A percentile compares a stretch with the other conserved stretches of the same genome.
phyloP scores from a whole-genome alignment of 2,797 vertebrate species.

The Pachyuromys duprasi region DNA sequence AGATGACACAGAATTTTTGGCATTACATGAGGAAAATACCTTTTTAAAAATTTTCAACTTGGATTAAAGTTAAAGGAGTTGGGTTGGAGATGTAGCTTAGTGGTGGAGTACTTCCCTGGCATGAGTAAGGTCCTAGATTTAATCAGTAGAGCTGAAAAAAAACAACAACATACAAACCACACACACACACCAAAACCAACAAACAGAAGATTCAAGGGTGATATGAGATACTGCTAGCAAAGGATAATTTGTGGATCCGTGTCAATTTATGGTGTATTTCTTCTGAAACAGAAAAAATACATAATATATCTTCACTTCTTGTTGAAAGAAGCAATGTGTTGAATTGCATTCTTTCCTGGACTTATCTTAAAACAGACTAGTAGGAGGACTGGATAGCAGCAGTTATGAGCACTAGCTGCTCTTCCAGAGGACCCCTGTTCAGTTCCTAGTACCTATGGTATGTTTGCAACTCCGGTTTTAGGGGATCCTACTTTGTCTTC shows the following conservation, averaged over 20 bases:
- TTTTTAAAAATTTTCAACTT: conserved; percentile 34
- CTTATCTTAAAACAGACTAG: conserved; percentile 32
- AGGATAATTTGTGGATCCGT: neutral
- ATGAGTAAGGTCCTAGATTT: neutral
- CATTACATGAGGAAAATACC: neutral
- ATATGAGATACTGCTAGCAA: neutral
- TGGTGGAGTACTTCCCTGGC: neutral
- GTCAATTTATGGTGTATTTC: neutral
- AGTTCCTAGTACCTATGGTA: neutral
- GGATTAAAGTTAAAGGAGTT: neutral
- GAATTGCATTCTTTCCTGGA: conserved; percentile 18
- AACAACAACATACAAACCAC: neutral
- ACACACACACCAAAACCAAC: neutral
- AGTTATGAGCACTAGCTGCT: neutral
- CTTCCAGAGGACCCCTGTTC: neutral
- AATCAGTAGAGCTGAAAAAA: neutral
- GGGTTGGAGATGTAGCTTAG: neutral
- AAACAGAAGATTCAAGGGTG: neutral
- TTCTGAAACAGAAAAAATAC: neutral
- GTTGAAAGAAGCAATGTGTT: conserved; percentile 12
- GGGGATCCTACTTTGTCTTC: neutral
- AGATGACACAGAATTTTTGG: conserved; percentile 32
- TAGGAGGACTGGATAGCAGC: neutral
- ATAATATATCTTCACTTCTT: neutral
- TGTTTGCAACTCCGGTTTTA: neutral